Evolutionary conservation across 2,888 invertebrate species (phyloP), one percentile per base, ranked within the genome.

Genomic region (Lymantria monacha): DNA sequence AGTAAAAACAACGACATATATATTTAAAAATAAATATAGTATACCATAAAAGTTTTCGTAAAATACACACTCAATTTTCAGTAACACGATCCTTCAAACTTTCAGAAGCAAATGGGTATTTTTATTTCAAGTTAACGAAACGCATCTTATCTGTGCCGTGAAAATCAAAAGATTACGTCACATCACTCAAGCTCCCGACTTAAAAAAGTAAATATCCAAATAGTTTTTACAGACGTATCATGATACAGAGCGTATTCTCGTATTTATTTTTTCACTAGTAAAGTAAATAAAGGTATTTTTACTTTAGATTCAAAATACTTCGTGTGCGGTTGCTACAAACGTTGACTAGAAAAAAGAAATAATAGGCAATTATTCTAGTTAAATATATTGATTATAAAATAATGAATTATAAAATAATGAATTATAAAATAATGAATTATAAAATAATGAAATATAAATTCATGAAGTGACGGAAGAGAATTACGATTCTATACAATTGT

Each of bases 211-310:
- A 63, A 63, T 52, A 55, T 60, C 47, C 22, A 53, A 57, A 62
- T 50, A 51, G 65, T 56, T 64, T 60, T 58, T 55, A 59, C 50
- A 55, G 52, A 49, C 51, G 61, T 61, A 66, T 66, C 61, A 61
- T 64, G 58, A 57, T 59, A 38, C 45, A 33, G 30, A 37, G 51
- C 43, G 47, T 47, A 46, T 42, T 43, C 42, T 49, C 45, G 48
- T 63, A 66, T 69, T 69, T 72, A 61, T 66, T 63, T 70, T 71
- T 51, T 61, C 63, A 57, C 61, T 55, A 52, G 60, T 59, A 65
- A 71, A 63, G 60, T 65, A 70, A n/a, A n/a, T n/a, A n/a, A 66
- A 61, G 65, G 36, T 45, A 72, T 72, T 70, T 70, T 68, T 59
- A 62, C 55, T 56, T 57, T 53, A 52, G 68, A 67, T 69, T 61